phyloP scores from a whole-genome alignment of 2,888 invertebrate genomes.

The Sialis fuliginosa region DNA sequence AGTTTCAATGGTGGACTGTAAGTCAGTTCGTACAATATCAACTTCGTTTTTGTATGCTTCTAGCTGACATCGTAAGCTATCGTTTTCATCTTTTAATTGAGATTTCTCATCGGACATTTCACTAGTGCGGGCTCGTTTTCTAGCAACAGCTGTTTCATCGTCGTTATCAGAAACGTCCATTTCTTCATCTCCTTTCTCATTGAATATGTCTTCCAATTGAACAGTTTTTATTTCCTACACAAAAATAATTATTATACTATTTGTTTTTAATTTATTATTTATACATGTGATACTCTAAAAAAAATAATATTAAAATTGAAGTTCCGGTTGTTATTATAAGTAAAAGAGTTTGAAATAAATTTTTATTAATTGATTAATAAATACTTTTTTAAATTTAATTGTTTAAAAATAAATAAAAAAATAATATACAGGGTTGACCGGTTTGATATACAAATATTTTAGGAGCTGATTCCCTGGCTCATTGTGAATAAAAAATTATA shows the following conservation, averaged over 20 bases:
- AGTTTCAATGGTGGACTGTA: constrained; percentile 57
- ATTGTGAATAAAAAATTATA: no score
- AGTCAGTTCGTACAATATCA: constrained; percentile 67
- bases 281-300: no score
- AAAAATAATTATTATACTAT: constrained; percentile 5
- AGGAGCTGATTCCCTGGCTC: no score
- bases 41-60: constrained; percentile 92
- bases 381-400: no score
- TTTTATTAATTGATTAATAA: no score
- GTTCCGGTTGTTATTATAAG: no score
- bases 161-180: constrained; percentile 77
- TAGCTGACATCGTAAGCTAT: constrained; percentile 73
- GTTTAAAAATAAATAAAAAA: no score
- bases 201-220: constrained; percentile 43
- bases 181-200: constrained; percentile 57
- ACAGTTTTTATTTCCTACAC: constrained; percentile 49
- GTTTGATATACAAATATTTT: no score
- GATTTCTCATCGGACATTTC: constrained; percentile 13
- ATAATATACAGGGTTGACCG: no score
- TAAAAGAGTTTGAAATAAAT: no score
- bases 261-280: no score
- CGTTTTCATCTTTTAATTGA: constrained; percentile 62
- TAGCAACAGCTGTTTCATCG: constrained; percentile 27
- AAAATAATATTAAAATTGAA: no score
- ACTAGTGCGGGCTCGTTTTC: constrained; percentile 17